Percentiles rank a stretch among this genome's conserved stretches.
phyloP scores from a whole-genome alignment of 2,888 invertebrate species.

The Creontiades dilutus region DNA sequence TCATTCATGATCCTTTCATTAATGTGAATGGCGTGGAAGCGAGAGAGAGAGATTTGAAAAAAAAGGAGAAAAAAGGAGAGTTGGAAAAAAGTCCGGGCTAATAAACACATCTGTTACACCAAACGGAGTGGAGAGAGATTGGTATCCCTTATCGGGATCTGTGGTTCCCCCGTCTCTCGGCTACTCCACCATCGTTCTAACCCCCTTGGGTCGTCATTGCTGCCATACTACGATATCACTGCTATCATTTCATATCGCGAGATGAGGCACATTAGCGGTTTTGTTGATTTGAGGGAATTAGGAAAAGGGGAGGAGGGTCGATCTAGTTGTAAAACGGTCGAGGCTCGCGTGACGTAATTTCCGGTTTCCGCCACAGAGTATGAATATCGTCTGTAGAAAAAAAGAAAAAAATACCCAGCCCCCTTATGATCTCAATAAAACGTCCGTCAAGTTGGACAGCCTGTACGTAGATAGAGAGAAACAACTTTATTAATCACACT shows the following conservation, averaged over 20 bases:
- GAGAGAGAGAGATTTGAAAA: not conserved
- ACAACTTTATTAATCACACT: no score
- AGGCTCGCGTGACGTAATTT: not conserved
- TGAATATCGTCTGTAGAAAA: not conserved
- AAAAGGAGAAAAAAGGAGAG: not conserved
- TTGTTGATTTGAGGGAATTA: not conserved
- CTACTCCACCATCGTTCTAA: not conserved
- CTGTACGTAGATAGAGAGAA: no score
- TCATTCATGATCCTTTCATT: not conserved
- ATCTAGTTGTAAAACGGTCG: not conserved
- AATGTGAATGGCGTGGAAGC: constrained; percentile 30
- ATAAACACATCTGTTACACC: constrained; percentile 37
- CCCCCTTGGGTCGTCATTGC: not conserved
- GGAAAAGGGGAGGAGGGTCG: not conserved
- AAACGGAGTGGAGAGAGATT: not conserved
- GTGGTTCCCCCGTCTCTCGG: not conserved
- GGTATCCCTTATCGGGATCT: constrained; percentile 17
- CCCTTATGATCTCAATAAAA: no score
- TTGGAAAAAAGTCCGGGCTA: not conserved
- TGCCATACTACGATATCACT: not conserved
- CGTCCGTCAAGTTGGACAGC: no score
- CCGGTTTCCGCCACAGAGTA: not conserved
- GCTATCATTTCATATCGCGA: not conserved
- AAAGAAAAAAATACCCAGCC: no score
- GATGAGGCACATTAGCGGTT: not conserved